phyloP scores from a whole-genome alignment of 2,888 invertebrate species.

The Platerodrilus igneus region DNA sequence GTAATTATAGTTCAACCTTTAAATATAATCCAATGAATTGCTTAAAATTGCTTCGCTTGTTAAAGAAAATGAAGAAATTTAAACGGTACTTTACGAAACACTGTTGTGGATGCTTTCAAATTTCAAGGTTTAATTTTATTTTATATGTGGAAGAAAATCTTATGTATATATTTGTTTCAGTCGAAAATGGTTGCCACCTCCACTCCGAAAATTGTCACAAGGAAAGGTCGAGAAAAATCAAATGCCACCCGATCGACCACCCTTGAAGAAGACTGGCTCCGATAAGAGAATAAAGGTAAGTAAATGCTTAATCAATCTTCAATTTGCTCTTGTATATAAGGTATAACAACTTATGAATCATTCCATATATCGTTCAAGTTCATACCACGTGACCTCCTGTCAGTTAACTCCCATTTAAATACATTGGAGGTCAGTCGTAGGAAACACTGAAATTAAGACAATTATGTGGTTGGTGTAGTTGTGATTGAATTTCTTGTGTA shows the following conservation, averaged over 20 bases:
- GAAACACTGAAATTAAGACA: too few species aligned
- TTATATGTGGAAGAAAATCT: too few species aligned
- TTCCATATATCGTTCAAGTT: conserved; percentile 1
- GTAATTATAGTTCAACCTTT: too few species aligned
- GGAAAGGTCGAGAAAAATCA: conserved; percentile 76
- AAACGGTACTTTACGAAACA: too few species aligned
- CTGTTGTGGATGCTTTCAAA: too few species aligned
- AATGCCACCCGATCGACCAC: conserved; percentile 52
- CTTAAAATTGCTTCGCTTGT: too few species aligned
- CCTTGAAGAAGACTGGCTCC: conserved; percentile 73
- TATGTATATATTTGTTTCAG: conserved; percentile 59
- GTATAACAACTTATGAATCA: conserved; percentile 9
- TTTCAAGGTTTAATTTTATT: too few species aligned
- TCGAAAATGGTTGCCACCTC: conserved; percentile 86
- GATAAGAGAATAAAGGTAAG: conserved; percentile 81
- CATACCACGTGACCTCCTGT: neutral
- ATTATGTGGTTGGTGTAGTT: too few species aligned
- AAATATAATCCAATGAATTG: too few species aligned
- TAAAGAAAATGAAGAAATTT: too few species aligned
- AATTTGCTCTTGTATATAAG: conserved; percentile 3
- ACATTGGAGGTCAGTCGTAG: neutral
- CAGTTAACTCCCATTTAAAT: neutral
- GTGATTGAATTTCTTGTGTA: too few species aligned
- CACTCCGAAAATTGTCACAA: conserved; percentile 82
- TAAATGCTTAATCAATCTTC: too few species aligned